Evolutionary conservation across 2,888 invertebrate species (phyloP).

Genomic region (Augochlorella aurata): DNA sequence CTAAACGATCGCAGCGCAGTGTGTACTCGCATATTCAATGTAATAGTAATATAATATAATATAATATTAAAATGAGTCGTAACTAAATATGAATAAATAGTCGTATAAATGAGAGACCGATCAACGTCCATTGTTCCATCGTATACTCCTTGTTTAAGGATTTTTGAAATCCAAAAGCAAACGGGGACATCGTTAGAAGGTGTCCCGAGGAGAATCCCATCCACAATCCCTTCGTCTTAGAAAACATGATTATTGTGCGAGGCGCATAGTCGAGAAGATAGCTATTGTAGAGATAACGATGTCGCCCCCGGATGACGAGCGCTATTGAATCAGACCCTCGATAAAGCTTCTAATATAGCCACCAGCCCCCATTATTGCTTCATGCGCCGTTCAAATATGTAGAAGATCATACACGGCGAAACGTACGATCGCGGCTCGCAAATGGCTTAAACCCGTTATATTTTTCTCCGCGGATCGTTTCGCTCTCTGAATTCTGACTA

Average conservation of each 20-base stretch:
- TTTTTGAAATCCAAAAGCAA: constrained; percentile 41
- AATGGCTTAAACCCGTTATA: constrained; percentile 19
- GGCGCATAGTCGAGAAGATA: constrained; percentile 53
- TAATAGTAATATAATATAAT: no score
- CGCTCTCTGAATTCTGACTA: neutral
- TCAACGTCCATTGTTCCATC: neutral
- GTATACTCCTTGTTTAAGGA: constrained; percentile 41
- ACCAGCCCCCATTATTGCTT: constrained; percentile 33
- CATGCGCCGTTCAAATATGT: constrained; percentile 8
- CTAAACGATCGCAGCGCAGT: no score
- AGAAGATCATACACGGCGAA: constrained; percentile 2
- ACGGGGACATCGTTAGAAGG: constrained; percentile 37
- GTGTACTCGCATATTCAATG: no score
- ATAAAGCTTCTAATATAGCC: constrained; percentile 58
- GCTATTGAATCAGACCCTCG: constrained; percentile 64
- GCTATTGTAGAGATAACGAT: constrained; percentile 69
- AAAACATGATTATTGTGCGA: constrained; percentile 63
- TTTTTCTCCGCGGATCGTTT: neutral
- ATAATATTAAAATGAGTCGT: no score
- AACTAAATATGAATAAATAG: no score
- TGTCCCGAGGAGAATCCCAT: constrained; percentile 28
- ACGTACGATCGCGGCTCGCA: neutral
- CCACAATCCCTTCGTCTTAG: constrained; percentile 57
- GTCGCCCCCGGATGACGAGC: constrained; percentile 63
- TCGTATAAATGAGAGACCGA: no score